phyloP scores from a whole-genome alignment of 2,113 vertebrate genomes.

The Oryzias woworae region DNA sequence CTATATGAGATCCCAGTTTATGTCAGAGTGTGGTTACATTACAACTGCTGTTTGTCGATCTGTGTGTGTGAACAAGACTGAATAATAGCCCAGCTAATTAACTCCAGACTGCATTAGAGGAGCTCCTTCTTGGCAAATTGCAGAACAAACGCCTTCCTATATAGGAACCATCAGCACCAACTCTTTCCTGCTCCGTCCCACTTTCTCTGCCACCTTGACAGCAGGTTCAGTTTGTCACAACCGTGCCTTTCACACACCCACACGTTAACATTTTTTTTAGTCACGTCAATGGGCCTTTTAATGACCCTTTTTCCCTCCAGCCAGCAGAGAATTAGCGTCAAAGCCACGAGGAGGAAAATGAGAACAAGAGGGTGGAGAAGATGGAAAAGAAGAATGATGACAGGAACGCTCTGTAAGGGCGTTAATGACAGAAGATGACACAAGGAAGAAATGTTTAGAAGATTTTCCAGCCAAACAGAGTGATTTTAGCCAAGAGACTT shows the following conservation, averaged over 20 bases:
- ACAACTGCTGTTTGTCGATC: slow-evolving; percentile 52
- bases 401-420: slow-evolving; percentile 5
- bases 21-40: slow-evolving; percentile 46
- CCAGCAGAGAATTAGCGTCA: slow-evolving; percentile 35
- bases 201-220: slow-evolving; percentile 42
- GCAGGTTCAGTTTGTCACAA: slow-evolving; percentile 44
- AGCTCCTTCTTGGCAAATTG: slow-evolving; percentile 47
- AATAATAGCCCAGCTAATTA: slow-evolving; percentile 71
- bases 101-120: slow-evolving; percentile 53
- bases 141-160: slow-evolving; percentile 41
- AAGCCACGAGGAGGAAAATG: background rate
- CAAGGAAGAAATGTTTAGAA: slow-evolving; percentile 5
- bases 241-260: slow-evolving; percentile 15
- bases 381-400: background rate
- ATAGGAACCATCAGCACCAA: background rate
- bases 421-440: slow-evolving; percentile 32
- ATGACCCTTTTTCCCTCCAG: slow-evolving; percentile 38
- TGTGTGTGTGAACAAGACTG: slow-evolving; percentile 43
- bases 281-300: slow-evolving; percentile 23
- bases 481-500: slow-evolving; percentile 7
- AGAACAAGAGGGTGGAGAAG: background rate
- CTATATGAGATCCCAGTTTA: slow-evolving; percentile 31
- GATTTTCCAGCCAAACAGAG: slow-evolving; percentile 14
- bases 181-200: slow-evolving; percentile 9
- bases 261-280: background rate